These are phyloP conservation scores for Harpalus rubripes DNA, from an alignment of 2,888 invertebrate species.

Conservation along the genomic window DNA sequence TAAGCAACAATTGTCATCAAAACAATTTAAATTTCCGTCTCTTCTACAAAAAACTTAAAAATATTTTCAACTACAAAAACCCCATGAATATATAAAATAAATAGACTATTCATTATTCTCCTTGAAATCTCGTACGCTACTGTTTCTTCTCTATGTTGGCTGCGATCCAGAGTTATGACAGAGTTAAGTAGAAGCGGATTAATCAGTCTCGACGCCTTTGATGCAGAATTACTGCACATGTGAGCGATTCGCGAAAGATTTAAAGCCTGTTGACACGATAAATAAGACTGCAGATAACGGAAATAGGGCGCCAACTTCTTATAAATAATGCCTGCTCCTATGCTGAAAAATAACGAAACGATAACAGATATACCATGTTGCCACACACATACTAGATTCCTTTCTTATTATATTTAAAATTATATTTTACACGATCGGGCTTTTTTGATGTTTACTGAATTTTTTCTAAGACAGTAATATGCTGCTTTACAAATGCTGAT, in stretches of 20 bases:
- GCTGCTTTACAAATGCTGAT: too few species aligned
- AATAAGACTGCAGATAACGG: conserved; percentile 45
- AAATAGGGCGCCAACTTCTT: conserved; percentile 21
- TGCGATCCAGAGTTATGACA: conserved; percentile 50
- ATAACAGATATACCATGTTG: conserved; percentile 14
- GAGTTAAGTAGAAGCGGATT: conserved; percentile 51
- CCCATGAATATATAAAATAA: neutral
- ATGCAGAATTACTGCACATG: conserved; percentile 62
- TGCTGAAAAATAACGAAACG: neutral
- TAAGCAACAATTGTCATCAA: too few species aligned
- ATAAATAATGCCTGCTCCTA: neutral
- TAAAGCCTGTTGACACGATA: conserved; percentile 56
- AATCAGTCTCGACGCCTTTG: conserved; percentile 57
- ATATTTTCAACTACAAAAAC: neutral
- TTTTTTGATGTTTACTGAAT: too few species aligned
- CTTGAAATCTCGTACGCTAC: neutral
- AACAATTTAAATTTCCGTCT: too few species aligned
- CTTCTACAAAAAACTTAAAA: too few species aligned
- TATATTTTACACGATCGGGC: too few species aligned
- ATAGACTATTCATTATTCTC: neutral
- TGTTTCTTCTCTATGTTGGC: conserved; percentile 27
- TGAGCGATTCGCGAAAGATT: conserved; percentile 59
- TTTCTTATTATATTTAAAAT: neutral
- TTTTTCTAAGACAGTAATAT: too few species aligned
- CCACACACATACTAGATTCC: conserved; percentile 4